Evolutionary conservation across 2,113 vertebrate species (phyloP).

Genomic region (Coreoperca whiteheadi): DNA sequence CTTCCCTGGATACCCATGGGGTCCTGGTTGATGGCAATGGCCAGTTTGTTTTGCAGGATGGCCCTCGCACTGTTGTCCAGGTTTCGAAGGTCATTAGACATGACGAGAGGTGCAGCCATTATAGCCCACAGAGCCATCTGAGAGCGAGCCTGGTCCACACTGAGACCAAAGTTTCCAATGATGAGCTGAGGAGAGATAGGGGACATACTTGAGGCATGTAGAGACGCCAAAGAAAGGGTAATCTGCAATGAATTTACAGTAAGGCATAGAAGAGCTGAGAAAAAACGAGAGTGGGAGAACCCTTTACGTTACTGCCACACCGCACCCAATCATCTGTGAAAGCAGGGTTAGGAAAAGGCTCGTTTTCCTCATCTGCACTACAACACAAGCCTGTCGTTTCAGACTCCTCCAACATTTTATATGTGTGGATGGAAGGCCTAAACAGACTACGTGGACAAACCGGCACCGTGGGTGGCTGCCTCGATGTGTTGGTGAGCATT

Average conservation of each 20-base stretch:
- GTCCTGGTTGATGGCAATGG: conserved; percentile 92
- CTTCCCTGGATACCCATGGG: conserved; percentile 88
- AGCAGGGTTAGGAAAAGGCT: not conserved
- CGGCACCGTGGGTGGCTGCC: too few relatives aligned
- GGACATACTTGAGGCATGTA: not conserved
- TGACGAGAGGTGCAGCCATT: conserved; percentile 90
- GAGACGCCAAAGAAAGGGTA: not conserved
- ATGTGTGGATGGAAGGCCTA: not conserved
- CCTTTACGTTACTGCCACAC: not conserved
- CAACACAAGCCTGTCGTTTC: not conserved
- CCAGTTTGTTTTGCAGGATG: conserved; percentile 89
- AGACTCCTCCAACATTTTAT: not conserved
- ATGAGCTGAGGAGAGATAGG: conserved; percentile 83
- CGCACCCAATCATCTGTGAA: not conserved
- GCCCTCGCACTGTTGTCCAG: conserved; percentile 78
- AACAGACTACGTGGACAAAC: too few relatives aligned
- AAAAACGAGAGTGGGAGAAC: not conserved
- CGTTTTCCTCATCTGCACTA: not conserved
- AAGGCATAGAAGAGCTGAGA: not conserved
- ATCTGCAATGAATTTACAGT: not conserved
- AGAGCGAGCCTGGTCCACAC: conserved; percentile 86
- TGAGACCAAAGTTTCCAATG: conserved; percentile 92
- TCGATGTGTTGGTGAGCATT: too few relatives aligned
- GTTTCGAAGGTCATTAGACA: conserved; percentile 91
- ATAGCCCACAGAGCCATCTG: conserved; percentile 94